Conservation (phyloP, 64 coral and sea anemone species). For the Montipora cactus region DNA sequence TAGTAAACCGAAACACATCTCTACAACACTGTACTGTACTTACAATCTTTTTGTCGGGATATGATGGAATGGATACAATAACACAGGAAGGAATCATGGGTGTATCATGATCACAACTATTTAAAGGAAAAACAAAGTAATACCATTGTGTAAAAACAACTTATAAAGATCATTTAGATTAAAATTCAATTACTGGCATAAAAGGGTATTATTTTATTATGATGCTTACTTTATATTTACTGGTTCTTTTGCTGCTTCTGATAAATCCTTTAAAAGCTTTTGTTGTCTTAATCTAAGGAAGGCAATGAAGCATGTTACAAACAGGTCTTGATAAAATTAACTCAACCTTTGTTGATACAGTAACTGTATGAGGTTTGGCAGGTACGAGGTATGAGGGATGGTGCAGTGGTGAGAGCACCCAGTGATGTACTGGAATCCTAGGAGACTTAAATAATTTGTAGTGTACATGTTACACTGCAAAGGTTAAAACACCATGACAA, state of each 20-base stretch:
- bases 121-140: neutral
- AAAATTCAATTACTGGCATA: no score
- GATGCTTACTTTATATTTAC: constrained; percentile 63
- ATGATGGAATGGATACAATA: constrained; percentile 83
- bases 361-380: no score
- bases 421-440: no score
- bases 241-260: constrained; percentile 89
- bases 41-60: constrained; percentile 88
- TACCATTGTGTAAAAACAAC: neutral
- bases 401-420: no score
- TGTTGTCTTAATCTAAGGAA: constrained; percentile 59
- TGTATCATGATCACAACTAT: neutral
- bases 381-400: no score
- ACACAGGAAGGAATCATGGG: constrained; percentile 66
- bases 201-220: neutral
- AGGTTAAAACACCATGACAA: no score
- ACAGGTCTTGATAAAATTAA: neutral
- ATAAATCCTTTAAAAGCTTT: constrained; percentile 73
- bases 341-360: no score
- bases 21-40: constrained; percentile 16
- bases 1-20: no score
- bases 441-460: no score
- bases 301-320: neutral
- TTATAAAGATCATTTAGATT: no score
- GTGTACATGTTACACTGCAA: no score